Base-by-base conservation (phyloP, 2,113 vertebrate genomes). In the Nymphicus hollandicus region DNA sequence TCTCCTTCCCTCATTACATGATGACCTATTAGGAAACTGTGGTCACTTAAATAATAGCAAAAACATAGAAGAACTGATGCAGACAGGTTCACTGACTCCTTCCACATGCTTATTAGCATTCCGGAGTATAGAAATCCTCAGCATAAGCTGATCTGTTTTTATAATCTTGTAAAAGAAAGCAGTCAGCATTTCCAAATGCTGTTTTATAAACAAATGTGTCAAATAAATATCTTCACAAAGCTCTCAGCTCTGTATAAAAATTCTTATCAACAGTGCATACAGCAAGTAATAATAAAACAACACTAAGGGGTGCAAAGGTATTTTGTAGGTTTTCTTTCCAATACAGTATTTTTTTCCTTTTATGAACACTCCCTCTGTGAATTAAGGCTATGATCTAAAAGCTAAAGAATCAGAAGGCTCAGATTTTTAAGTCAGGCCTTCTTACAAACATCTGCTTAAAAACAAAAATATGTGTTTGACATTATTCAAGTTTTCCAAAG, bases 171-270 rank as follows among this genome's bases (percentile, higher is more conserved):
- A 80, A 77, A 80, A 79, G 70, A 69, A 79, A 88, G 46, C 41
- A 91, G 46, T 50, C 82, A 81, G 55, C 58, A 90, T 44, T 88
- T 56, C 58, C 88, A 93, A 92, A 83, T n/a, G 64, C 77, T 92
- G 8, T 81, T 81, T 93, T 83, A 86, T 53, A 83, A 80, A 16
- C 10, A 61, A 80, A 52, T 27, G 39, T 18, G 64, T 49, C 68
- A 90, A 86, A 47, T 80, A 90, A 86, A 47, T 83, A 86, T 6
- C 19, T 77, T 44, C 69, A 86, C 23, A 86, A 88, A 70, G 66
- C 74, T 86, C 70, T 31, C 8, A 56, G 25, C 58, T 80, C 47
- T n/a, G 8, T 16, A 49, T 63, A 44, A 91, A 88, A 81, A 58
- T 18, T 55, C 29, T 81, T 83, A 60, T 84, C 69, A 71, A 64